These are phyloP conservation scores for Autographa pulchrina DNA, from an alignment of 2,888 invertebrate species.

Conservation along the genomic window DNA sequence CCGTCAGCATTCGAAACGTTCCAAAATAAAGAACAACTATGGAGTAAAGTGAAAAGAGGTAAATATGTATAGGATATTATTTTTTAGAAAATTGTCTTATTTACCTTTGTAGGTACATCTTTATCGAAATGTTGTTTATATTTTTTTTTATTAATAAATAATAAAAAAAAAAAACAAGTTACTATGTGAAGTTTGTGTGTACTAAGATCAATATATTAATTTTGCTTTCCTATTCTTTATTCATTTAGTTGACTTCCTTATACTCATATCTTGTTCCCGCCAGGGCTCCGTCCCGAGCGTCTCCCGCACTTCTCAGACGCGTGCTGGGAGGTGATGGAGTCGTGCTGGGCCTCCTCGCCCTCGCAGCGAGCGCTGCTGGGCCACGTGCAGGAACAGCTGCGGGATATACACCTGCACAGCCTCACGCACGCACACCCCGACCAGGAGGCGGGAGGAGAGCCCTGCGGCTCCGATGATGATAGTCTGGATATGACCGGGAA, in stretches of 20 bases:
- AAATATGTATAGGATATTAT: slow-evolving; percentile 45
- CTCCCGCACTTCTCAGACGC: slow-evolving; percentile 93
- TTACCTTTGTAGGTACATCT: too few species aligned
- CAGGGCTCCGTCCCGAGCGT: slow-evolving; percentile 95
- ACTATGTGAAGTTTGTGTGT: too few species aligned
- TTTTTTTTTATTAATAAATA: too few species aligned
- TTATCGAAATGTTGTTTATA: too few species aligned
- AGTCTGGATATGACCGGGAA: slow-evolving; percentile 72
- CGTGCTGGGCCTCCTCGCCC: slow-evolving; percentile 95
- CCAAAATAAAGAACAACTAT: slow-evolving; percentile 95
- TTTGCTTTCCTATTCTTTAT: too few species aligned
- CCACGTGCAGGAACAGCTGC: slow-evolving; percentile 92
- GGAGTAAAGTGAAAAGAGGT: slow-evolving; percentile 96
- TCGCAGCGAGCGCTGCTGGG: slow-evolving; percentile 93
- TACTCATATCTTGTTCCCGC: too few species aligned
- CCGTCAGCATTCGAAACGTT: slow-evolving; percentile 95
- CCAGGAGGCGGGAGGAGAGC: slow-evolving; percentile 30
- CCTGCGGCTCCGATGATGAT: slow-evolving; percentile 64
- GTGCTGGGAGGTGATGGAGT: slow-evolving; percentile 95
- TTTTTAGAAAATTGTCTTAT: too few species aligned
- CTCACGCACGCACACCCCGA: slow-evolving; percentile 26
- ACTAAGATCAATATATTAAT: too few species aligned
- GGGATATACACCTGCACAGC: slow-evolving; percentile 81
- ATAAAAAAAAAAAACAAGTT: too few species aligned
- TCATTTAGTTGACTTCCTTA: too few species aligned